A percentile compares a stretch with the other conserved stretches of the same genome.
Evolutionary conservation across 2,888 invertebrate genomes (phyloP).

Genomic region (Eristalis arbustorum): DNA sequence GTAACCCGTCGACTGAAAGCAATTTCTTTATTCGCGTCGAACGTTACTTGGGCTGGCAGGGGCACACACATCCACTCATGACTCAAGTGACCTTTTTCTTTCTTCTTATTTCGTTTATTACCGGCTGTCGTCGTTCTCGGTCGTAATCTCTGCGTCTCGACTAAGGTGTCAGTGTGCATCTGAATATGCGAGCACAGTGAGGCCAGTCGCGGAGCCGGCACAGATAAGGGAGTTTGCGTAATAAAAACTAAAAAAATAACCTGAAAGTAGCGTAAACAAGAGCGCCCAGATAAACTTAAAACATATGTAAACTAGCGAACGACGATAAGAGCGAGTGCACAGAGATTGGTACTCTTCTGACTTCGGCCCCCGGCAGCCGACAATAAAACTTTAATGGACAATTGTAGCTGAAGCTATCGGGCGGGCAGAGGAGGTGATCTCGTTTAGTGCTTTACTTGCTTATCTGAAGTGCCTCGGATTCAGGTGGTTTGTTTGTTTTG

Average conservation of each 20-base stretch:
- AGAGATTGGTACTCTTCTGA: background rate
- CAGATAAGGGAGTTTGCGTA: background rate
- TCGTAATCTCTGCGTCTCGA: background rate
- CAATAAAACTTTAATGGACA: slow-evolving; percentile 4
- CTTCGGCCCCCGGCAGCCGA: background rate
- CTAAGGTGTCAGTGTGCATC: slow-evolving; percentile 2
- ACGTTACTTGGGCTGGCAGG: background rate
- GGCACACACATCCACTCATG: slow-evolving; percentile 17
- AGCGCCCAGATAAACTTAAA: background rate
- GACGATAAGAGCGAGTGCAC: background rate
- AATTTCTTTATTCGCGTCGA: slow-evolving; percentile 26
- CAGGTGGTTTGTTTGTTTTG: background rate
- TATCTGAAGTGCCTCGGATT: background rate
- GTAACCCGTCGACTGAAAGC: slow-evolving; percentile 8
- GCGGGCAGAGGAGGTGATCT: background rate
- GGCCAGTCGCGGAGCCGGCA: background rate
- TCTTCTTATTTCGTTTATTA: slow-evolving; percentile 1
- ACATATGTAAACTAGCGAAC: slow-evolving; percentile 2
- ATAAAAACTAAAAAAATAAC: background rate
- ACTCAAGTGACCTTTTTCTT: slow-evolving; percentile 40
- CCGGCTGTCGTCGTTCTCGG: background rate
- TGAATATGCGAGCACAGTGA: background rate
- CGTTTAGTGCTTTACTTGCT: background rate
- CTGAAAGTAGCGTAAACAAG: background rate
- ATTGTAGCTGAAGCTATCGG: background rate